Evolutionary conservation across 2,113 vertebrate species (phyloP), one percentile per base, ranked within the genome.

Genomic region (Sialia sialis): DNA sequence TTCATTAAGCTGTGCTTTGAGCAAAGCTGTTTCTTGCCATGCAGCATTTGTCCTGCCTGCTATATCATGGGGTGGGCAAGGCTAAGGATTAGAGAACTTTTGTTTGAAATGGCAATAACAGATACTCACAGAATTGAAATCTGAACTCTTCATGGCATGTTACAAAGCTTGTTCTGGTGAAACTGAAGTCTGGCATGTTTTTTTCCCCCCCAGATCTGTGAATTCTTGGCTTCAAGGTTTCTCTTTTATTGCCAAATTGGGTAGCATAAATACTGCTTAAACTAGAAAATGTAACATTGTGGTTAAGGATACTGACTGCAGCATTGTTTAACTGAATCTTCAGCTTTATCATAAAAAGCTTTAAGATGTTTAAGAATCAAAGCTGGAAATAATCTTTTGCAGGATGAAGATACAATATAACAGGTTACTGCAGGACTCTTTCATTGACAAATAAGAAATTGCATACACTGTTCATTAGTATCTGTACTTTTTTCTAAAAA

Each of bases 291-390:
- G 16, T 90, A 70, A 84, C 41, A 7, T 39, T 69, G n/a, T 91
- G 72, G 30, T 84, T 93, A 43, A 63, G 67, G 87, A 67, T 62
- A 64, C 44, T 86, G 84, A 82, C 54, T 69, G 44, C 80, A 82
- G 66, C 60, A 25, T 66, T 94, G 30, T 79, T 85, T 86, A 94
- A 55, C 23, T 67, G 63, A 66, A 83, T 74, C 30, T 88, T 83
- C 70, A 79, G 1, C 72, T 94, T 93, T 83, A 59, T 69, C 36
- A 70, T 88, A 52, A 86, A 86, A 90, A 94, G 94, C 93, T 97
- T 97, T 95, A 95, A 96, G 59, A 63, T 1, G 1, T 91, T 16
- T 41, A 67, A 86, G 75, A 95, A 86, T 96, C 87, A 78, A 87
- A 93, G 52, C 72, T 84, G 75, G 82, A 77, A 95, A 90, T 88